Evolutionary conservation across 2,797 vertebrate species (phyloP), one percentile per base, ranked within the genome.

Genomic region (Hippocampus kuda): DNA sequence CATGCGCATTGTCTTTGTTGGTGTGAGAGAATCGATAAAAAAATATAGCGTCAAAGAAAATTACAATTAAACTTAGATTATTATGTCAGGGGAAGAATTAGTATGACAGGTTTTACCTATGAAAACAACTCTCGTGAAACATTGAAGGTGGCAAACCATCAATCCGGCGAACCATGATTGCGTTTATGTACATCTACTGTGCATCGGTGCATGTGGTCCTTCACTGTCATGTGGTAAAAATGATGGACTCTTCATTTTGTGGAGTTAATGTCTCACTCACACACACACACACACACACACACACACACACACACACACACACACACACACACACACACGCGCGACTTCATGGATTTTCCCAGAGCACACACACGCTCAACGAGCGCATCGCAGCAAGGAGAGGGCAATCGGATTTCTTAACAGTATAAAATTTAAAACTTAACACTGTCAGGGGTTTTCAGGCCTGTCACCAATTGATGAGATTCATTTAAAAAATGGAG

Each of bases 1-100:
- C 69, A 65, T 24, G 70, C 26, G 51, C 68, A 68, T 20, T 13
- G 13, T 18, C 27, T 60, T 11, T 15, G 59, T 16, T 22, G 59
- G 18, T 34, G 57, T 6, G 57, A 34, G 7, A 60, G 13, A 38
- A 61, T 61, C 34, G 10, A 62, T 22, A 62, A 41, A 41, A n/a
- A 62, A n/a, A 34, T 1, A 38, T 20, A 4, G 30, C 22, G 24
- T 15, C 38, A 63, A 27, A 22, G n/a, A 15, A 64, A 24, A 64
- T 44, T 24, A 46, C 41, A 64, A 62, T 62, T 12, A 62, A 64
- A 64, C n/a, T 64, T 41, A 8, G 41, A 64, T 15, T 16, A 64
- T 44, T 64, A 42, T 64, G 62, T 26, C 22, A 46, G 11, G n/a
- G n/a, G 62, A 16, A 44, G n/a, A 64, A 42, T 62, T 41, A 64